Base-by-base conservation (phyloP, 2,113 vertebrate genomes). In the Nanorana parkeri region DNA sequence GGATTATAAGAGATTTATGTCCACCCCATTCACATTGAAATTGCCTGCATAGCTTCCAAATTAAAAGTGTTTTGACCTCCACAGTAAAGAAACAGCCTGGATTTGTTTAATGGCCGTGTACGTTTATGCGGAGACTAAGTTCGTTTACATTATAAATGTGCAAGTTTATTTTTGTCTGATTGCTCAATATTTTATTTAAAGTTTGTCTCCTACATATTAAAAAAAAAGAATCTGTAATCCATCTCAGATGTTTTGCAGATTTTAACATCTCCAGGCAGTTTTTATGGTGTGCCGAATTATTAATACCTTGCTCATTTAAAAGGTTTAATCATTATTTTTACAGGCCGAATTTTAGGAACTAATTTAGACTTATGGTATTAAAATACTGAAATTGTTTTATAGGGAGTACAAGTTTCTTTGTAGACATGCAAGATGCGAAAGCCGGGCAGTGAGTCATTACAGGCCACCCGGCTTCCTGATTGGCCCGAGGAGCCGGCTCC, bases 71-170 rank as follows among this genome's bases (percentile, higher is more conserved):
- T 78, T 67, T 78, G 76, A 67, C 76, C 63, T 29, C 76, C 26
- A 66, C 54, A 15, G 55, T 78, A 78, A 55, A 78, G 61, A 28
- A 67, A 21, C 63, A 32, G 63, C 64, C 23, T 29, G 76, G 64
- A 78, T 78, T 78, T 79, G 51, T 68, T 60, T 79, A 79, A 79
- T 69, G 77, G 54, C 28, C 71, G 28, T 61, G 78, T 69, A 51
- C 19, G 67, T 69, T 80, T 69, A 80, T 69, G 32, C 67, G 47
- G 54, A 69, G 78, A 24, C 54, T 61, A 28, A 51, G 78, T 69
- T 61, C 3, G 63, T 78, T 78, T 78, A 80, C 51, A 26, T 60
- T 41, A 69, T 41, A 69, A 58, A 32, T 69, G 55, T 47, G 29
- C 17, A 20, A 41, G 66, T 80, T 80, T 69, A 80, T 80, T 69